Conservation (phyloP, 64 coral and sea anemone genomes). For the Pachyseris speciosa region DNA sequence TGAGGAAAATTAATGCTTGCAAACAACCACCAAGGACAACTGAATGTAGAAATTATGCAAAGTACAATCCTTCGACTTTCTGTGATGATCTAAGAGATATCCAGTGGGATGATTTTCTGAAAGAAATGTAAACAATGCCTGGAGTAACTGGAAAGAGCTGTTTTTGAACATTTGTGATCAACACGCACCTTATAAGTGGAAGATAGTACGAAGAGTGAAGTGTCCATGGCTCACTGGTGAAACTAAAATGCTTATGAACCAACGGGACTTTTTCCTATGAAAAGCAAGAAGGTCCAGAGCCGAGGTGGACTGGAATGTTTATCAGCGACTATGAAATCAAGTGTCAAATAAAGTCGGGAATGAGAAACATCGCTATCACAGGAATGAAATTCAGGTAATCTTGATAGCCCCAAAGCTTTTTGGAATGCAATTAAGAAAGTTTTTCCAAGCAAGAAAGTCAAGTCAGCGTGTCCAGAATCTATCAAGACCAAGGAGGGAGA, state of each 20-base stretch:
- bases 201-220: constrained; percentile 19
- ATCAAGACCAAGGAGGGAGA: too few species aligned
- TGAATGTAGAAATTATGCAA: too few species aligned
- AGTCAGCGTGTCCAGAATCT: constrained; percentile 18
- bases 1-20: too few species aligned
- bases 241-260: neutral
- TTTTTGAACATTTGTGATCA: constrained; percentile 32
- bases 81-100: too few species aligned
- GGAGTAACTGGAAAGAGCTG: constrained; percentile 39
- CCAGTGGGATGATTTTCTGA: too few species aligned
- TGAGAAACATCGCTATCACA: neutral
- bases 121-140: constrained; percentile 36
- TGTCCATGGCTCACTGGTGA: constrained; percentile 20
- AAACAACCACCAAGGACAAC: too few species aligned
- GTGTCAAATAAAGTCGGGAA: constrained; percentile 37
- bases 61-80: too few species aligned
- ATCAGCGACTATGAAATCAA: constrained; percentile 6
- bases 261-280: constrained; percentile 13
- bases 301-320: neutral
- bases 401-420: constrained; percentile 5
- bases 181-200: constrained; percentile 46
- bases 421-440: constrained; percentile 28
- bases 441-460: constrained; percentile 38
- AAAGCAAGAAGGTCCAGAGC: neutral
- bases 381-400: constrained; percentile 3